These are phyloP conservation scores for Vireo altiloquus DNA, from an alignment of 2,113 vertebrate genomes.

Conservation along the genomic window DNA sequence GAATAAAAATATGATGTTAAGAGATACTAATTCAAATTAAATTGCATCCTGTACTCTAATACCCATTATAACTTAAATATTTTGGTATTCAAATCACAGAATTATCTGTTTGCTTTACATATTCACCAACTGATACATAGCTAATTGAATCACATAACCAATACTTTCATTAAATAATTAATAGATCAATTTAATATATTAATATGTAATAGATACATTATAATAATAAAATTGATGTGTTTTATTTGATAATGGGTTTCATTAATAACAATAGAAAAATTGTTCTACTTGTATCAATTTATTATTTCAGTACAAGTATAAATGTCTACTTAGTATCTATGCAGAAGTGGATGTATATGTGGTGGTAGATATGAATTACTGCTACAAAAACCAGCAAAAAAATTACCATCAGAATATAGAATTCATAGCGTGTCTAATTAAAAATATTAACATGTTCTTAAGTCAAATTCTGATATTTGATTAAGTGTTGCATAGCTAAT, in stretches of 20 bases:
- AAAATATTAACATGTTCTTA: neutral
- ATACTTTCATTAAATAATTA: neutral
- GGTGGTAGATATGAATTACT: neutral
- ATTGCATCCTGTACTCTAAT: neutral
- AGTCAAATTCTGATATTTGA: neutral
- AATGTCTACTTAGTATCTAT: neutral
- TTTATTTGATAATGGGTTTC: neutral
- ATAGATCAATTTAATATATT: neutral
- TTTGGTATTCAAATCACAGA: neutral
- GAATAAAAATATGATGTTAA: neutral
- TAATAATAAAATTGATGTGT: neutral
- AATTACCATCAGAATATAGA: neutral
- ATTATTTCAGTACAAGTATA: neutral
- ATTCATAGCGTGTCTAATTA: neutral
- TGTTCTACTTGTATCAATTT: neutral
- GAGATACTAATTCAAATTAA: neutral
- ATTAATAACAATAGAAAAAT: neutral
- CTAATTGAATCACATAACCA: neutral
- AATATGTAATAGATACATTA: neutral
- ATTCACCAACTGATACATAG: neutral
- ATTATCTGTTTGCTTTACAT: neutral
- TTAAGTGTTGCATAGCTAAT: neutral
- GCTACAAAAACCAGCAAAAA: neutral
- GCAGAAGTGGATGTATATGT: neutral
- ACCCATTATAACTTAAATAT: neutral